Evolutionary conservation across 2,113 vertebrate species (phyloP).

Genomic region (Oreochromis aureus): DNA sequence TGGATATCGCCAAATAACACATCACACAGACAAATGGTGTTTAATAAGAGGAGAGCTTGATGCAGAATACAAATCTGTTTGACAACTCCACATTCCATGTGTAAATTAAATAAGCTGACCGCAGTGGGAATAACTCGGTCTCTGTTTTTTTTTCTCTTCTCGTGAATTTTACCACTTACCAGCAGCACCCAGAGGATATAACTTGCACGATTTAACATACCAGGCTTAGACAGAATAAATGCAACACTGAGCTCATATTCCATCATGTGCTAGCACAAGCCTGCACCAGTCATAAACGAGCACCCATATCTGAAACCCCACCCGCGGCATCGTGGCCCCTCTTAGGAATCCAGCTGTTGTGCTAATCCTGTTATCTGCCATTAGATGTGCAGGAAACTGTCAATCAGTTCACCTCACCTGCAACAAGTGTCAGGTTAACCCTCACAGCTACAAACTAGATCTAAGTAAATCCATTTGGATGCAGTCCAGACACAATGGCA

Average conservation of each 20-base stretch:
- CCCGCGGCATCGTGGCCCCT: background rate
- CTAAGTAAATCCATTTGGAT: constrained; percentile 20
- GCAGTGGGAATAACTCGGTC: background rate
- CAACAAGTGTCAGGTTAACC: background rate
- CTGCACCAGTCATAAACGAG: constrained; percentile 18
- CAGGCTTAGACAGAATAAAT: background rate
- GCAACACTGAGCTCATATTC: background rate
- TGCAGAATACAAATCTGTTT: background rate
- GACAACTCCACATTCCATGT: background rate
- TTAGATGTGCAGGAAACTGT: background rate
- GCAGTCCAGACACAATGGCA: background rate
- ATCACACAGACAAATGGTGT: background rate
- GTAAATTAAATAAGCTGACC: background rate
- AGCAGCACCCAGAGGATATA: background rate
- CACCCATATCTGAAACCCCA: background rate
- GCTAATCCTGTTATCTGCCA: constrained; percentile 48
- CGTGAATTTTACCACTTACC: background rate
- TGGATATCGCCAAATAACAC: background rate
- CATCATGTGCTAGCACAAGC: background rate
- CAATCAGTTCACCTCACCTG: background rate
- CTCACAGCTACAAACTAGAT: background rate
- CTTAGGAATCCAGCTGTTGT: constrained; percentile 11
- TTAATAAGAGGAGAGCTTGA: background rate
- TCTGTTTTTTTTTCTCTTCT: background rate
- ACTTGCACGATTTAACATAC: background rate